Percentiles rank a stretch among this genome's conserved stretches.
Evolutionary conservation across 2,888 invertebrate species (phyloP).

Genomic region (Tipula unca): DNA sequence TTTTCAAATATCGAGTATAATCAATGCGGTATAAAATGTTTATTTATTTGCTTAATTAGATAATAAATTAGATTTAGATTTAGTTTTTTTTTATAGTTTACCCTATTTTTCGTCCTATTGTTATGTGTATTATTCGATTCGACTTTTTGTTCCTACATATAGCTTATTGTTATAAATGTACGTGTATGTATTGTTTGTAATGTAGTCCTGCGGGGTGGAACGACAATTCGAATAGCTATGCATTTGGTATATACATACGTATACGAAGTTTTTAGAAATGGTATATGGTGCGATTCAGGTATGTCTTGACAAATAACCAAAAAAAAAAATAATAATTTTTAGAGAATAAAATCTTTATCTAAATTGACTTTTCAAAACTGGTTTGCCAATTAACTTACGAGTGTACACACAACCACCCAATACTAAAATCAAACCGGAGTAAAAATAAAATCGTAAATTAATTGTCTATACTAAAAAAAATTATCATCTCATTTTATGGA

Average conservation of each 20-base stretch:
- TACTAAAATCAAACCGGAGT: not conserved
- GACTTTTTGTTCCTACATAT: not conserved
- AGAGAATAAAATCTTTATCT: not conserved
- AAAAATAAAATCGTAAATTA: not conserved
- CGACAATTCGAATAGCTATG: not conserved
- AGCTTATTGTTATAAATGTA: not conserved
- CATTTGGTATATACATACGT: no score
- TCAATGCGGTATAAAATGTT: conserved; percentile 9
- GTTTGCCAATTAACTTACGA: not conserved
- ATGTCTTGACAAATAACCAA: no score
- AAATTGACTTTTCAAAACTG: not conserved
- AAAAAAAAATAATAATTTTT: not conserved
- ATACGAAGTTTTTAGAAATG: not conserved
- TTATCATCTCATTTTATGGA: not conserved
- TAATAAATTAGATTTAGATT: conserved; percentile 20
- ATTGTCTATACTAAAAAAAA: not conserved
- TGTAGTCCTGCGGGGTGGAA: not conserved
- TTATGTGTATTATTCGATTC: not conserved
- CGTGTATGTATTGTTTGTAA: no score
- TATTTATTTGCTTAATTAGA: conserved; percentile 19
- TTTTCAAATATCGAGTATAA: conserved; percentile 3
- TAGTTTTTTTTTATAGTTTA: not conserved
- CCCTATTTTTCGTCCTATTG: not conserved
- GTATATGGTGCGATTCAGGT: not conserved
- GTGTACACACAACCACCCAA: not conserved